Evolutionary conservation across 2,113 vertebrate species (phyloP).

Genomic region (Brachyistius frenatus): DNA sequence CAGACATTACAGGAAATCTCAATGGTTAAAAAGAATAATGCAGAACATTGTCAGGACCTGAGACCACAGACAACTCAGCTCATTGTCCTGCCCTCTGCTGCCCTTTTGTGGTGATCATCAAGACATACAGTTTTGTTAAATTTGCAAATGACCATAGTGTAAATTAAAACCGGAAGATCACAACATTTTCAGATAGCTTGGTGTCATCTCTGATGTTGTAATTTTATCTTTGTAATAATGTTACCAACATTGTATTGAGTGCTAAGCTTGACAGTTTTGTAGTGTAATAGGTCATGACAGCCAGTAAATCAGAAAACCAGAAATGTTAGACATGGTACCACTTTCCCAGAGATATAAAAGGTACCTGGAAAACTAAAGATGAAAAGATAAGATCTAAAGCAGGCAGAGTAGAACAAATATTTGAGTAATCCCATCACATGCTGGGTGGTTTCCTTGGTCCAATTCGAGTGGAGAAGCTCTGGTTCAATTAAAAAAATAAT

Average conservation of each 20-base stretch:
- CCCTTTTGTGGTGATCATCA: constrained; percentile 57
- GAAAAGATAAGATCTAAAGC: background rate
- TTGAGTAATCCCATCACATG: background rate
- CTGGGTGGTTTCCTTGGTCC: constrained; percentile 71
- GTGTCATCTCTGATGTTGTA: constrained; percentile 17
- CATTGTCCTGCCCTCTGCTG: constrained; percentile 51
- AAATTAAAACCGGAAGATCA: constrained; percentile 13
- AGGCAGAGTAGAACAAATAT: background rate
- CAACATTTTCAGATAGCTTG: background rate
- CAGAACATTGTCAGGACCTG: background rate
- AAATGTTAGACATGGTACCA: background rate
- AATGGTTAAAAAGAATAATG: background rate
- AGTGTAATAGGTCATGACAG: background rate
- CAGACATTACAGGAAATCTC: background rate
- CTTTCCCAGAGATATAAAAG: background rate
- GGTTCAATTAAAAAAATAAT: constrained; percentile 70
- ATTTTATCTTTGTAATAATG: background rate
- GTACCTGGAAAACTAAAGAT: background rate
- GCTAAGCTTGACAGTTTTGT: background rate
- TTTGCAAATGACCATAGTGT: constrained; percentile 7
- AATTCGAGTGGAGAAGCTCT: constrained; percentile 87
- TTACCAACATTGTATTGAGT: background rate
- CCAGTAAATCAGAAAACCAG: background rate
- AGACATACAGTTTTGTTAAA: constrained; percentile 37
- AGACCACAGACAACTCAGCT: background rate